A percentile compares a stretch with the other conserved stretches of the same genome.
These are phyloP conservation scores for Pedetes capensis DNA, from an alignment of 2,113 vertebrate genomes.

Conservation along the genomic window DNA sequence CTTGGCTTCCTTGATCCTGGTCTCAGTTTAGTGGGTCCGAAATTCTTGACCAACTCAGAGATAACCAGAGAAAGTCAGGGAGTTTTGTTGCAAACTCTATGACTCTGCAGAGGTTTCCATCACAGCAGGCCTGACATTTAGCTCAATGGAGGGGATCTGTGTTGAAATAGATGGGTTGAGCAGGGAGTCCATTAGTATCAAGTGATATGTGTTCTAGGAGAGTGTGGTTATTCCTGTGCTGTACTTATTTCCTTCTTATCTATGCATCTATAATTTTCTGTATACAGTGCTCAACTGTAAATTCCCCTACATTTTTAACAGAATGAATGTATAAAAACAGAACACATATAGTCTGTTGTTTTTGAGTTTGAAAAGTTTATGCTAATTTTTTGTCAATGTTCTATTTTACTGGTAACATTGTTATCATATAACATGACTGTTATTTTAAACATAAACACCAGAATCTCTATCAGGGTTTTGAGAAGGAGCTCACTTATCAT, in stretches of 20 bases:
- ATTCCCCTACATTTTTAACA: not conserved
- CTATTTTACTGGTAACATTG: not conserved
- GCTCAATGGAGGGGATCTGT: not conserved
- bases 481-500: not conserved
- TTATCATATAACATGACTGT: not conserved
- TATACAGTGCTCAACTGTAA: not conserved
- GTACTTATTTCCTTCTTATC: not conserved
- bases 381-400: not conserved
- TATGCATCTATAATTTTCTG: not conserved
- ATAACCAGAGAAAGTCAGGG: not conserved
- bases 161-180: not conserved
- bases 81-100: conserved; percentile 2
- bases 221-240: not conserved
- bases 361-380: not conserved
- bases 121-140: not conserved
- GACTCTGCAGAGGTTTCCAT: not conserved
- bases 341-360: not conserved
- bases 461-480: not conserved
- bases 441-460: not conserved
- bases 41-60: not conserved
- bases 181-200: not conserved
- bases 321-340: not conserved
- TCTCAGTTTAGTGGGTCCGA: not conserved
- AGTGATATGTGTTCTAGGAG: not conserved
- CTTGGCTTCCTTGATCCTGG: not conserved